These are phyloP conservation scores for Boulengeromyrus knoepffleri DNA, from an alignment of 2,113 vertebrate species.

Conservation along the genomic window DNA sequence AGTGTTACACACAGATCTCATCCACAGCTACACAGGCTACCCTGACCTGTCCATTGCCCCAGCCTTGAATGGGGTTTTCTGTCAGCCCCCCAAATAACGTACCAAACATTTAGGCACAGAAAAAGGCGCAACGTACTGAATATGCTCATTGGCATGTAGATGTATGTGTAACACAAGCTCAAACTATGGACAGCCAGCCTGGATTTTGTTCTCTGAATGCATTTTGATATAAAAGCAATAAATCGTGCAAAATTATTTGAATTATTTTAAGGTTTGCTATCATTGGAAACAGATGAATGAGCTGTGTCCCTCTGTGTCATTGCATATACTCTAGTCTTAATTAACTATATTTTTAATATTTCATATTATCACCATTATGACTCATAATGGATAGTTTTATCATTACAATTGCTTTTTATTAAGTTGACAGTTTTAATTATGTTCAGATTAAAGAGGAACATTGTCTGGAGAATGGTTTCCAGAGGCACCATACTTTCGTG, in stretches of 20 bases:
- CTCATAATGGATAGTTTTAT: not conserved
- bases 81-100: not conserved
- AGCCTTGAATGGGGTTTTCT: not conserved
- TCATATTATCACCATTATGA: not conserved
- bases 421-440: slow-evolving; percentile 2
- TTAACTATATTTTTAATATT: not conserved
- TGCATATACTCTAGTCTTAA: not conserved
- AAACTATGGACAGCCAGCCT: not conserved
- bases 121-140: not conserved
- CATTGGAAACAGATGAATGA: not conserved
- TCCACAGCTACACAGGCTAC: not conserved
- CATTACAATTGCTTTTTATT: not conserved
- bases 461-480: not conserved
- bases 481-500: not conserved
- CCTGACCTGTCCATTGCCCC: not conserved
- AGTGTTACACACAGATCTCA: not conserved
- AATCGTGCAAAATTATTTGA: not conserved
- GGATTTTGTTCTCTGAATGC: not conserved
- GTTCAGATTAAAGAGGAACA: not conserved
- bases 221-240: not conserved
- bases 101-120: not conserved
- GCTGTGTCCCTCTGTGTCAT: not conserved
- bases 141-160: not conserved
- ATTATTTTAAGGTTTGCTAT: not conserved
- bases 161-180: not conserved